phyloP scores from a whole-genome alignment of 2,113 vertebrate genomes.

The Apeltes quadracus region DNA sequence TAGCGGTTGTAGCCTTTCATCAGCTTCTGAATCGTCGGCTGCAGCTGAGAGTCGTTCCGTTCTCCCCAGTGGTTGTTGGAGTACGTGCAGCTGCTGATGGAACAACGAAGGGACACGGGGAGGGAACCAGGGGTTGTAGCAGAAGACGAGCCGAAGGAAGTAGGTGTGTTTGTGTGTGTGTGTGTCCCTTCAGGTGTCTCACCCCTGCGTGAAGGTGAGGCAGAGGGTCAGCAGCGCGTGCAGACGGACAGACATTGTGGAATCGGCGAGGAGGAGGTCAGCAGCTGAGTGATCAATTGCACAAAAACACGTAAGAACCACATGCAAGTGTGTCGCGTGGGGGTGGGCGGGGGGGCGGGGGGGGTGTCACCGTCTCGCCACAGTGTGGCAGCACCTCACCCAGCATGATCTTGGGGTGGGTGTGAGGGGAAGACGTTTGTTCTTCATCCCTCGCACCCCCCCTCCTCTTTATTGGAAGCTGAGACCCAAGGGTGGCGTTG shows the following conservation, averaged over 20 bases:
- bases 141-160: neutral
- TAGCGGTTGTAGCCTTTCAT: slow-evolving; percentile 93
- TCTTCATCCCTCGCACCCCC: neutral
- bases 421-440: slow-evolving; percentile 5
- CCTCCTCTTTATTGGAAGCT: neutral
- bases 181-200: slow-evolving; percentile 36
- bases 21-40: slow-evolving; percentile 90
- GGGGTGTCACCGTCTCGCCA: slow-evolving; percentile 31
- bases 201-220: slow-evolving; percentile 62
- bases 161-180: neutral
- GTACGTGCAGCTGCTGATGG: slow-evolving; percentile 69
- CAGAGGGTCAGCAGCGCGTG: slow-evolving; percentile 47
- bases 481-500: neutral
- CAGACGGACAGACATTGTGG: slow-evolving; percentile 49
- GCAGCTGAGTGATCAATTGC: neutral
- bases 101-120: slow-evolving; percentile 22
- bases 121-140: neutral
- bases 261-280: slow-evolving; percentile 19
- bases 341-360: too few species aligned
- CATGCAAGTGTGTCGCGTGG: too few species aligned
- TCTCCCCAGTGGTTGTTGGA: slow-evolving; percentile 62
- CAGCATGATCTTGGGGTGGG: neutral
- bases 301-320: slow-evolving; percentile 1
- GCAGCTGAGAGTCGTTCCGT: slow-evolving; percentile 78
- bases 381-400: slow-evolving; percentile 57